Evolutionary conservation across 2,797 vertebrate species (phyloP), one percentile per base, ranked within the genome.

Genomic region (Premnoplex brunnescens): DNA sequence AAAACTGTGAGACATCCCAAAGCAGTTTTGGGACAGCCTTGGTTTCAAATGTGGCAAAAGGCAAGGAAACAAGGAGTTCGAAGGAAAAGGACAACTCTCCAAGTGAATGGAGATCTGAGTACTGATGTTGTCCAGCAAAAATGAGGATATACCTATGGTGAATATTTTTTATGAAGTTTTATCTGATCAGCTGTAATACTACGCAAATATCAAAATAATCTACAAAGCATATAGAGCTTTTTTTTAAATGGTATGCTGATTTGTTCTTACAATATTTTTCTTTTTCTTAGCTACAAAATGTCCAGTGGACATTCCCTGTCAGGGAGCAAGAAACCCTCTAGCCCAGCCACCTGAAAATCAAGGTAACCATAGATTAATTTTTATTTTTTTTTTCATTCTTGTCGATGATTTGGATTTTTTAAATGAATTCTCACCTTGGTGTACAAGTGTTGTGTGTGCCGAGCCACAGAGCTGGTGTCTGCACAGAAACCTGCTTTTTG

Each of bases 401-500:
- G 23, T 27, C n/a, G 5, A n/a, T 22, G 26, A 30, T 18, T 75
- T 34, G 0, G 32, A 1, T 24, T 55, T 62, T 88, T 84, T 41
- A 32, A 74, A 76, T 2, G 18, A 9, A 19, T 81, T 49, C 44
- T 32, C 21, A 49, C 55, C 32, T 26, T 32, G 41, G 32, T 59
- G 24, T 10, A 27, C 0, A 2, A 7, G 13, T 4, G 0, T 22
- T 7, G 16, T 34, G 5, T 75, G 46, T 75, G 18, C 80, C 28
- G 76, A 76, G 49, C 71, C 8, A 3, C 41, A 27, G 67, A 62
- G 14, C 8, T 12, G 10, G 36, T 2, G 58, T 44, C 55, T 76
- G 71, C 32, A 51, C 12, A 81, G 59, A 49, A 43, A 51, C 3
- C 2, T 4, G 26, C 1, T 13, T 46, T 76, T 51, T 39, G 44